Base-by-base conservation (phyloP, 2,113 vertebrate genomes). In the Cynocephalus volans region DNA sequence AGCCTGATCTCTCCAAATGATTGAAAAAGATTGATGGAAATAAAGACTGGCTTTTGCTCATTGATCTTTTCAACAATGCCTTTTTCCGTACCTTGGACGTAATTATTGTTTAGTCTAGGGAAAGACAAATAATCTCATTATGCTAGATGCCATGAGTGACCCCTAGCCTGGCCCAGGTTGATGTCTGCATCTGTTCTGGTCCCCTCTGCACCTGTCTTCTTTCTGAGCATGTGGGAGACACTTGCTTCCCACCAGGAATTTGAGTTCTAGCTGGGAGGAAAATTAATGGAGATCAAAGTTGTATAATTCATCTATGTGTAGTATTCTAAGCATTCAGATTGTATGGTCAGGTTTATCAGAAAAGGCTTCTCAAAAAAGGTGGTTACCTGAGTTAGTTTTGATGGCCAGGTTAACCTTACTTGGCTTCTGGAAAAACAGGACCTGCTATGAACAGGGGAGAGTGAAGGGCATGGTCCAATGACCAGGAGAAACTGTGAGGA, bases 341-440 rank as follows among this genome's bases (percentile, higher is more conserved):
- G 0, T 1, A 0, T 1, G 45, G 6, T 4, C 7, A 7, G 24
- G 11, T 15, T 50, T 31, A 3, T 54, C 5, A 6, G 60, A 82
- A 17, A 36, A 12, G 23, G 50, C 56, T 48, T 13, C 60, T n/a
- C 21, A 17, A 2, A 73, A 73, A 75, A 33, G 48, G 19, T 0
- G 11, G 13, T 7, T 1, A 1, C 0, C 0, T 1, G 21, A 6
- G 3, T 17, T 1, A 10, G 41, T 72, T 1, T 41, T 0, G 0
- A 1, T 3, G 52, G 50, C 19, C 6, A 1, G 11, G 56, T 5
- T 5, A 0, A 11, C 56, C 7, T 12, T 2, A 3, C 9, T 52
- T 0, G 90, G 52, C 23, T 33, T 52, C 8, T 15, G 69, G 85
- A 48, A 24, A 4, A 41, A 4, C 3, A 1, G 76, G 62, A 11